These are phyloP conservation scores for Macquaria ambigua DNA, from an alignment of 2,113 vertebrate genomes.

Conservation along the genomic window DNA sequence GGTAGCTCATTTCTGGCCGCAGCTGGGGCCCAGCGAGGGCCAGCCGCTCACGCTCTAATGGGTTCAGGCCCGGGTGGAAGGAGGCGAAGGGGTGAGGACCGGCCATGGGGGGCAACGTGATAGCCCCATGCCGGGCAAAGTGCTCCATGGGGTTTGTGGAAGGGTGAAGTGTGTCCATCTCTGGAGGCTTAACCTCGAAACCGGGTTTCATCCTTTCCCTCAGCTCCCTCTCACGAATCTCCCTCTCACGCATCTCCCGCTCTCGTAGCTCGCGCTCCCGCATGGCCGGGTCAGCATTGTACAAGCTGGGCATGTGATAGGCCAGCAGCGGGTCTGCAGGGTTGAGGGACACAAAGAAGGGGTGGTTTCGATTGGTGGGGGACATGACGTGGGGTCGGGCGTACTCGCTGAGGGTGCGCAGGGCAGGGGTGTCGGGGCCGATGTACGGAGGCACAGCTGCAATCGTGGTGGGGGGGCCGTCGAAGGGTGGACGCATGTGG, in stretches of 20 bases:
- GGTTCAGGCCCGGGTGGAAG: constrained; percentile 96
- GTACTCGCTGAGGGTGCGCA: constrained; percentile 98
- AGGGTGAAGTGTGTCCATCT: constrained; percentile 94
- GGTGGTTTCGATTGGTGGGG: constrained; percentile 97
- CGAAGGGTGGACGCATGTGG: constrained; percentile 92
- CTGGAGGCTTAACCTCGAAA: constrained; percentile 98
- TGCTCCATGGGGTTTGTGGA: constrained; percentile 99
- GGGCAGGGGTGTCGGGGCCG: constrained; percentile 94
- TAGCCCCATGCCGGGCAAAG: constrained; percentile 96
- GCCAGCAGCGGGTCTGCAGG: constrained; percentile 94
- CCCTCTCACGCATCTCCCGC: constrained; percentile 92
- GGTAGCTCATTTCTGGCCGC: constrained; percentile 97
- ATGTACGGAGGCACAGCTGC: constrained; percentile 98
- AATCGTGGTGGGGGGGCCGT: constrained; percentile 94
- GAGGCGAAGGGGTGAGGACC: constrained; percentile 95
- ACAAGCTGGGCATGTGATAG: constrained; percentile 96
- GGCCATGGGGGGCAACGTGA: constrained; percentile 92
- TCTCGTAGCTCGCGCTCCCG: constrained; percentile 95
- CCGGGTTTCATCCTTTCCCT: constrained; percentile 98
- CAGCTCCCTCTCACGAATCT: constrained; percentile 94
- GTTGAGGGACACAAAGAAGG: constrained; percentile 97
- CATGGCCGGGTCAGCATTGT: constrained; percentile 95
- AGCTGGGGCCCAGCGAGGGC: constrained; percentile 94
- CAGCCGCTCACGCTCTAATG: constrained; percentile 94
- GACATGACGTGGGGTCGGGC: constrained; percentile 99